Base-by-base conservation (phyloP, 2,888 invertebrate species). In the Oscheius sp. region DNA sequence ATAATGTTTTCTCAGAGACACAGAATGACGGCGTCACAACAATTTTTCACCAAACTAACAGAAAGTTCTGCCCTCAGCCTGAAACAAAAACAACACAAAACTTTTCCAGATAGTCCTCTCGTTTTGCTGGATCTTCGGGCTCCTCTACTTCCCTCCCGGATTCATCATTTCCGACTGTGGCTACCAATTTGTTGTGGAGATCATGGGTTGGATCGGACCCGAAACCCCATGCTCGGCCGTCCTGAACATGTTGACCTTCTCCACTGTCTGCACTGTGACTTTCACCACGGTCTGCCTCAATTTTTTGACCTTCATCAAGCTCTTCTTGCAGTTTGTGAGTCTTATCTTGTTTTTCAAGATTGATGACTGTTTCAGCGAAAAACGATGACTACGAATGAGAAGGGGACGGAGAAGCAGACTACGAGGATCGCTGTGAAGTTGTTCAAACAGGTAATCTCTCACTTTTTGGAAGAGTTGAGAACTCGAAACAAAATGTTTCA, bases 281-380 rank as follows among this genome's bases (percentile, higher is more conserved):
- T 62, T 73, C 55, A 58, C 75, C 55, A 74, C 78, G n/a, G 76
- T 74, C 63, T 74, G 51, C 35, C 70, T 73, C 53, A 78, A 78
- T 57, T 50, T 78, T 1, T 71, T 74, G n/a, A 78, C 75, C 29
- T 78, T 78, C 42, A 11, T 76, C 2, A 70, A 62, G 35, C 37
- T 78, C 2, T 50, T 72, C 60, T 29, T 62, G 11, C 42, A 42
- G 3, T 11, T 33, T n/a, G 65, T 73, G 21, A 48, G 75, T 50
- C 7, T 53, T 29, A 9, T 53, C 3, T 4, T 42, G 42, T 7
- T 42, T 42, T 42, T 42, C 3, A 11, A 7, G 29, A 29, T 2
- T 3, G 10, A 29, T 9, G 7, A 53, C 4, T 3, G 3, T 53
- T 53, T 53, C 29, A 53, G 53, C 3, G 53, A 11, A 53, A 29